Evolutionary conservation across 2,888 invertebrate species (phyloP).

Genomic region (Epinotia demarniana): DNA sequence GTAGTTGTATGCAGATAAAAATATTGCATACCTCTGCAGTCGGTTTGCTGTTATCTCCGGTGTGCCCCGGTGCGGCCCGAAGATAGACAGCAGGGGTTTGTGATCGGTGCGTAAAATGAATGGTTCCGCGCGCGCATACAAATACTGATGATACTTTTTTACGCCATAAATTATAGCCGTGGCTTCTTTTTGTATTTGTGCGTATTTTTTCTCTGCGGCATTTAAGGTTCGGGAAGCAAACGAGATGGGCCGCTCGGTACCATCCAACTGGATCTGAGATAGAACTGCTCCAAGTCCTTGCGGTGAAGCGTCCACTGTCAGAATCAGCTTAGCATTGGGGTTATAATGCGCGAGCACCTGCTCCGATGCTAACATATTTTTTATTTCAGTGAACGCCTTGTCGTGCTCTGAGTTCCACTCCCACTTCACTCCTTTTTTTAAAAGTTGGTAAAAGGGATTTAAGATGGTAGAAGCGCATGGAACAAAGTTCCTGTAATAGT

Average conservation of each 20-base stretch:
- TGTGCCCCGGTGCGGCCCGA: too few relatives aligned
- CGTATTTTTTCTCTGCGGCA: slow-evolving; percentile 47
- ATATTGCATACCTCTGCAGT: slow-evolving; percentile 53
- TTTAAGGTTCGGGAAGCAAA: slow-evolving; percentile 51
- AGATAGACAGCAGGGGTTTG: too few relatives aligned
- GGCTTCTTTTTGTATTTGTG: too few relatives aligned
- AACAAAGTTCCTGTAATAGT: slow-evolving; percentile 49
- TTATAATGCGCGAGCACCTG: slow-evolving; percentile 49
- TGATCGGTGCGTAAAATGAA: too few relatives aligned
- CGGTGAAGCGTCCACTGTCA: slow-evolving; percentile 51
- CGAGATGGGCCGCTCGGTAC: slow-evolving; percentile 47
- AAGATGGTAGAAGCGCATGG: slow-evolving; percentile 45
- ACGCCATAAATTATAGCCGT: too few relatives aligned
- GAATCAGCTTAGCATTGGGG: slow-evolving; percentile 46
- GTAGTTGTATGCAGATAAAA: slow-evolving; percentile 51
- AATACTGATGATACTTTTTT: too few relatives aligned
- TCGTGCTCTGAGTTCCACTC: slow-evolving; percentile 26
- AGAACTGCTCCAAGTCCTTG: slow-evolving; percentile 48
- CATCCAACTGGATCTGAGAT: slow-evolving; percentile 42
- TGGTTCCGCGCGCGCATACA: too few relatives aligned
- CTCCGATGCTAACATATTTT: slow-evolving; percentile 47
- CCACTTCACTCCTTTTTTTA: slow-evolving; percentile 36
- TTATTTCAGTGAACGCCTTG: slow-evolving; percentile 45
- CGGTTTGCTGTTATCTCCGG: too few relatives aligned
- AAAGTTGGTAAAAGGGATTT: slow-evolving; percentile 17